Conservation (phyloP, 2,888 invertebrate genomes). For the Griposia aprilina region DNA sequence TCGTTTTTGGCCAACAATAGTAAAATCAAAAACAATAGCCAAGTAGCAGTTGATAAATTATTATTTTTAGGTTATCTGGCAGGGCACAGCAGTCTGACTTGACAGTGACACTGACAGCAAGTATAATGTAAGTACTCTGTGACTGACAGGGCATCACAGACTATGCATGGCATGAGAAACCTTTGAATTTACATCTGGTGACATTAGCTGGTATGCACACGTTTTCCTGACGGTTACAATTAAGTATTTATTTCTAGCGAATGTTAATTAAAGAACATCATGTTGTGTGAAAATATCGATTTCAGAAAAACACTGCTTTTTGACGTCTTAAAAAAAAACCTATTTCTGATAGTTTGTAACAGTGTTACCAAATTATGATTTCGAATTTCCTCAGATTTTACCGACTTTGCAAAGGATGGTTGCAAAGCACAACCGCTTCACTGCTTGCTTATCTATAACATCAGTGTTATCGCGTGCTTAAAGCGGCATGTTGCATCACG, state of each 20-base stretch:
- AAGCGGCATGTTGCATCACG: neutral
- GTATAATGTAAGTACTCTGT: too few relatives aligned
- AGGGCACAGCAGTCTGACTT: neutral
- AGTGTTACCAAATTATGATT: neutral
- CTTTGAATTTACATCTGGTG: neutral
- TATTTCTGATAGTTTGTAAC: neutral
- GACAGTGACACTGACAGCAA: conserved; percentile 9
- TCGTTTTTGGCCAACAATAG: conserved; percentile 5
- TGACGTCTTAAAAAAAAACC: neutral
- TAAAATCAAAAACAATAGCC: neutral
- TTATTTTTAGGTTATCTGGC: conserved; percentile 23
- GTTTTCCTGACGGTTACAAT: neutral
- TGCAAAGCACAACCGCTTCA: neutral
- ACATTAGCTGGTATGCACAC: neutral
- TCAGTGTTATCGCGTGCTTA: neutral
- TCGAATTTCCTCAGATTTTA: conserved; percentile 3
- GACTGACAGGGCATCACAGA: neutral
- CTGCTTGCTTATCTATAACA: neutral
- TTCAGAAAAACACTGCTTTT: neutral
- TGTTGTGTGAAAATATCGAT: neutral
- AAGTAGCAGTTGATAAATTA: neutral
- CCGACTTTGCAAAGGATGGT: neutral
- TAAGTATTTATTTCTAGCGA: neutral
- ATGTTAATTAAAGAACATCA: neutral
- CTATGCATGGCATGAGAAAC: too few relatives aligned